Evolutionary conservation across 1,140 invertebrate species (phyloP).

Genomic region (Ips nitidus): DNA sequence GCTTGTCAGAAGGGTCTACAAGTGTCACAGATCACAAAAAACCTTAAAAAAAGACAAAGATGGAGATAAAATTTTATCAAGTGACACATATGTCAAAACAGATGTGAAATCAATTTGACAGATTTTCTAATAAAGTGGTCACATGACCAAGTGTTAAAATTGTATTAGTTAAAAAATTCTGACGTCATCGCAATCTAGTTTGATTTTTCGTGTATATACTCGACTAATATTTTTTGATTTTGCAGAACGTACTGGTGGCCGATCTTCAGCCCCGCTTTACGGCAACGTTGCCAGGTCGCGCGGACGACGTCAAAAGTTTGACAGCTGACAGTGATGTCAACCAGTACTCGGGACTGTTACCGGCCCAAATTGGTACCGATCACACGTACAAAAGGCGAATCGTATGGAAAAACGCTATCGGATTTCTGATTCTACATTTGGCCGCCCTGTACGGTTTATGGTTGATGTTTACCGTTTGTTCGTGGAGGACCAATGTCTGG

Average conservation of each 20-base stretch:
- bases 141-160: not conserved
- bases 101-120: not conserved
- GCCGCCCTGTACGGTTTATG: constrained; percentile 40
- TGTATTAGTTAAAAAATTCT: not conserved
- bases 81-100: not conserved
- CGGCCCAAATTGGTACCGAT: constrained; percentile 37
- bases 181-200: not conserved
- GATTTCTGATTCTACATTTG: constrained; percentile 39
- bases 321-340: not conserved
- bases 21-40: too few relatives aligned
- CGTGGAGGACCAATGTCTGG: constrained; percentile 33
- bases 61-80: not conserved
- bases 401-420: constrained; percentile 44
- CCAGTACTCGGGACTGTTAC: constrained; percentile 14
- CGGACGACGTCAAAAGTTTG: not conserved
- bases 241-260: not conserved
- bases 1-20: too few relatives aligned
- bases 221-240: not conserved
- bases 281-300: not conserved
- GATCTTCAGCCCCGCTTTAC: not conserved
- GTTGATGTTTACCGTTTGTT: constrained; percentile 20
- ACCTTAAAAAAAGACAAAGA: not conserved
- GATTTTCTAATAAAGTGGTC: not conserved
- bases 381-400: constrained; percentile 45
- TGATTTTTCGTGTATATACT: too few relatives aligned